These are phyloP conservation scores for Botia almorhae DNA, from an alignment of 2,797 vertebrate genomes.

Conservation along the genomic window DNA sequence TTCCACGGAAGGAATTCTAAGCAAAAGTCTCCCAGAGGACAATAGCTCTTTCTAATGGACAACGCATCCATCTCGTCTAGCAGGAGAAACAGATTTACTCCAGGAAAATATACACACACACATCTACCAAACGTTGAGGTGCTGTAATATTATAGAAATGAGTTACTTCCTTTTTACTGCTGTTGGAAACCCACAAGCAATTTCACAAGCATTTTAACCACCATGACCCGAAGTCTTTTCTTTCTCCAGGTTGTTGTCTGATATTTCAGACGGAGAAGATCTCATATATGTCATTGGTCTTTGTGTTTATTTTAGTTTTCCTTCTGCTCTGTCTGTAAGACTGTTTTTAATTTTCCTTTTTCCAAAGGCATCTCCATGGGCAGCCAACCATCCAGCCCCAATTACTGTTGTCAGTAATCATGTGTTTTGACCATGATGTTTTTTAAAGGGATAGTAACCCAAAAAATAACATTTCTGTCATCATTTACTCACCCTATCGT, in stretches of 20 bases:
- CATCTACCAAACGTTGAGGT: constrained; percentile 34
- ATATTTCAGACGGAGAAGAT: constrained; percentile 35
- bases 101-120: constrained; percentile 41
- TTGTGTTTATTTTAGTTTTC: constrained; percentile 32
- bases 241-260: constrained; percentile 46
- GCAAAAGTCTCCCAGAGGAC: constrained; percentile 39
- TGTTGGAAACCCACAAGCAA: constrained; percentile 33
- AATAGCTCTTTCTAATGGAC: constrained; percentile 59
- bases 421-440: constrained; percentile 24
- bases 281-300: constrained; percentile 12
- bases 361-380: constrained; percentile 35
- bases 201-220: constrained; percentile 42
- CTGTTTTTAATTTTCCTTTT: constrained; percentile 28
- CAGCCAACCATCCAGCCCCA: constrained; percentile 33
- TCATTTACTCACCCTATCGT: not conserved
- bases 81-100: constrained; percentile 48
- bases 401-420: constrained; percentile 40
- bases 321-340: constrained; percentile 23
- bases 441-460: not conserved
- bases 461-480: not conserved
- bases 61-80: constrained; percentile 44
- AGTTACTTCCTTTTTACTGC: constrained; percentile 45
- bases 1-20: constrained; percentile 60
- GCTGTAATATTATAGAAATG: constrained; percentile 39
- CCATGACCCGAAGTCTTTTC: constrained; percentile 30